Conservation (phyloP, 2,113 vertebrate genomes). For the Penelope pileata region DNA sequence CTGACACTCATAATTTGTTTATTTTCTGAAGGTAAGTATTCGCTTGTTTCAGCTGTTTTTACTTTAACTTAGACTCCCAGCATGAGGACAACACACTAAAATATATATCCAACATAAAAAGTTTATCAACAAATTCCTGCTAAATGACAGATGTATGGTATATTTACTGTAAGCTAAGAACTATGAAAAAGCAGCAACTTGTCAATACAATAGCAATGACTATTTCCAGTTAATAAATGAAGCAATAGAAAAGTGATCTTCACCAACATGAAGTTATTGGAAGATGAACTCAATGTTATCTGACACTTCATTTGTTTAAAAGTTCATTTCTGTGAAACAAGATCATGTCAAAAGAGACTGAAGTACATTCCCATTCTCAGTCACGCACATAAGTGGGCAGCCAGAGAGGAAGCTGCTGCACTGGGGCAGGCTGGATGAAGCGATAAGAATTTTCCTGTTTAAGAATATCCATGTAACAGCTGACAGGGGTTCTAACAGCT, state of each 20-base stretch:
- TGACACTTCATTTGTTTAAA: neutral
- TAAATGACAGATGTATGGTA: neutral
- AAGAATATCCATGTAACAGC: neutral
- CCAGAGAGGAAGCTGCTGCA: neutral
- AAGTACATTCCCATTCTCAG: neutral
- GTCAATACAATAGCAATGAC: neutral
- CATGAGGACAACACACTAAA: neutral
- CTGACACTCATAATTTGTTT: neutral
- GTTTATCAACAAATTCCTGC: neutral
- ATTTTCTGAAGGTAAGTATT: neutral
- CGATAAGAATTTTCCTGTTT: neutral
- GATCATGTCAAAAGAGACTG: neutral
- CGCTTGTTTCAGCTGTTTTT: neutral
- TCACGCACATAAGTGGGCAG: neutral
- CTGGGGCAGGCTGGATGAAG: neutral
- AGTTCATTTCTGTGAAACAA: neutral
- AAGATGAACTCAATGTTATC: neutral
- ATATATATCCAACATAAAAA: neutral
- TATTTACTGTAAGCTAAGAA: neutral
- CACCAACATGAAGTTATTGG: neutral
- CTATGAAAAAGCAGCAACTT: neutral
- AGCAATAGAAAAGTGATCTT: neutral
- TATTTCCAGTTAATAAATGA: neutral
- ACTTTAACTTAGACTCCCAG: neutral
- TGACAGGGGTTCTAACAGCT: no score